Percentiles rank a stretch among this genome's conserved stretches.
Conservation (phyloP, 2,797 vertebrate genomes). For the Rhinella marina region DNA sequence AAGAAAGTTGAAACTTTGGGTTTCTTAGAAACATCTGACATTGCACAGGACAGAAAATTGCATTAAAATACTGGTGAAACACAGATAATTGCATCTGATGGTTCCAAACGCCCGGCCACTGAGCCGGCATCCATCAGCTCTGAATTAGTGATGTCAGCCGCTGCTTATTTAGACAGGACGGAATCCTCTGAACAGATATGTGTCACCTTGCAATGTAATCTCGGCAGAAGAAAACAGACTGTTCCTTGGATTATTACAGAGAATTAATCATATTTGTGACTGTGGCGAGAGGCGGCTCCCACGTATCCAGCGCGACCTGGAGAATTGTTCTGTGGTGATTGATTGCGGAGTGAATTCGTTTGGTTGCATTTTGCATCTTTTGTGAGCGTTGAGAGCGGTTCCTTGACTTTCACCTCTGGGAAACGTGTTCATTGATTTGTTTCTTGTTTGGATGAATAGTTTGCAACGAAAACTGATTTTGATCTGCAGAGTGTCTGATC, state of each 20-base stretch:
- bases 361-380: constrained; percentile 12
- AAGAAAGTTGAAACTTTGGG: constrained; percentile 13
- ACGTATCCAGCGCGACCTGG: constrained; percentile 24
- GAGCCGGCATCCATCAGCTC: constrained; percentile 38
- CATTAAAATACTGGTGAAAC: constrained; percentile 35
- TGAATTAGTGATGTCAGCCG: constrained; percentile 47
- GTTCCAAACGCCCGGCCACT: constrained; percentile 27
- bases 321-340: constrained; percentile 40
- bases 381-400: constrained; percentile 5
- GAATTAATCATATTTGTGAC: constrained; percentile 53
- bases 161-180: constrained; percentile 23
- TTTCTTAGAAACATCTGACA: constrained; percentile 38
- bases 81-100: constrained; percentile 49
- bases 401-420: constrained; percentile 30
- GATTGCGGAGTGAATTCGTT: constrained; percentile 26
- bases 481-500: neutral
- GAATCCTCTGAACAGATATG: constrained; percentile 31
- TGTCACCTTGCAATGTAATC: constrained; percentile 48
- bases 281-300: constrained; percentile 38
- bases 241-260: constrained; percentile 46
- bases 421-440: constrained; percentile 25
- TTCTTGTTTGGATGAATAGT: constrained; percentile 22
- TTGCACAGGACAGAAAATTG: constrained; percentile 34
- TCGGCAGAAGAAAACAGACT: constrained; percentile 42
- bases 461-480: constrained; percentile 30